Base-by-base conservation (phyloP, 1,140 invertebrate species). In the Rhynchophorus ferrugineus region DNA sequence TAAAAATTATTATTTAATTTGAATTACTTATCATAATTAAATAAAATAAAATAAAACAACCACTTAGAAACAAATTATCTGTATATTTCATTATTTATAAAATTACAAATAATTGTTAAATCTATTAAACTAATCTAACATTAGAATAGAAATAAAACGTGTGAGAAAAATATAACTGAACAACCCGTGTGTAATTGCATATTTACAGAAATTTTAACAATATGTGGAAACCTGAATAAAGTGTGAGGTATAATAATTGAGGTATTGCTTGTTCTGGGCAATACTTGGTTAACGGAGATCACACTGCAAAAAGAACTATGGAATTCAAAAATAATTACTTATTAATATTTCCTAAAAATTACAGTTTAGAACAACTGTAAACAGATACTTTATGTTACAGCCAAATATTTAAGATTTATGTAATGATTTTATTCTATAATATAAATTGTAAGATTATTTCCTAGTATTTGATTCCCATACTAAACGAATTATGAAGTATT, bases 171-270 rank as follows among this genome's bases (percentile, higher is more conserved):
- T 45, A 48, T 33, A 54, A 43, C 20, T 54, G 53, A 55, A 55
- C 53, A 55, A 55, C 53, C 53, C 46, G 47, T 49, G 3, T 55
- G 11, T 35, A 19, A 44, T 11, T 29, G 41, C 20, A 14, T 51
- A 55, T 49, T 34, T 55, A 55, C 53, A 49, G 53, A 55, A 55
- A 55, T 55, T 53, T 55, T 44, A 55, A 55, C 53, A 49, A 49
- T 54, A 43, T 48, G 37, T 49, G 46, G 46, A 49, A 46, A 49
- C 53, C 53, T 55, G 53, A 55, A 55, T 49, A 24, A 42, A 37
- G 41, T 55, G 53, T 55, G 53, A 55, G 53, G 53, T 55, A 55
- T 55, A 49, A 44, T 44, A 49, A 43, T 41, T 44, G 50, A 45
- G 51, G 51, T 44, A 54, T 54, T 35, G 45, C 42, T 43, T 8